These are phyloP conservation scores for Drosophila hamatofila DNA, from an alignment of 2,888 invertebrate species.

Conservation along the genomic window DNA sequence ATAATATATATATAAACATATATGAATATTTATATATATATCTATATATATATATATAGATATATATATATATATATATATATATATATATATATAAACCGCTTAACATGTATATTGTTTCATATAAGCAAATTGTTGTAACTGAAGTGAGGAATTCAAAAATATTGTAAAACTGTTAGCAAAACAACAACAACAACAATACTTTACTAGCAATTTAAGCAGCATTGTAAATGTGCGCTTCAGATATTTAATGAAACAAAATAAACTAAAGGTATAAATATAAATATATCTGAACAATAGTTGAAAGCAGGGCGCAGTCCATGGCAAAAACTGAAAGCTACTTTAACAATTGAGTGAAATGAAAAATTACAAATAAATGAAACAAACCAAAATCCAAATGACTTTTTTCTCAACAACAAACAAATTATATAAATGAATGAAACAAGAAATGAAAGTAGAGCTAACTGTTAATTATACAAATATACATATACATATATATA, in stretches of 20 bases:
- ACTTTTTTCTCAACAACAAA: slow-evolving; percentile 68
- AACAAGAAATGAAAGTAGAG: slow-evolving; percentile 26
- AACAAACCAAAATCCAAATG: slow-evolving; percentile 53
- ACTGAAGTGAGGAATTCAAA: slow-evolving; percentile 12
- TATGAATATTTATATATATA: slow-evolving; percentile 16
- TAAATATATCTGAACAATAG: slow-evolving; percentile 36
- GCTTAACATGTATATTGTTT: slow-evolving; percentile 45
- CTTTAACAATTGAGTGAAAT: slow-evolving; percentile 60
- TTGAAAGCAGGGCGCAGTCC: slow-evolving; percentile 59
- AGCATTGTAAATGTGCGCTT: slow-evolving; percentile 81
- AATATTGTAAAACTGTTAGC: slow-evolving; percentile 15
- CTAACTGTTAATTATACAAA: slow-evolving; percentile 25
- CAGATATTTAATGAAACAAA: slow-evolving; percentile 62
- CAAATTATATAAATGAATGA: not conserved
- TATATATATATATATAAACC: slow-evolving; percentile 25
- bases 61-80: slow-evolving; percentile 10
- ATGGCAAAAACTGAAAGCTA: slow-evolving; percentile 63
- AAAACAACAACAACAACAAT: slow-evolving; percentile 31
- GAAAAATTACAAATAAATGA: slow-evolving; percentile 51
- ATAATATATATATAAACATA: slow-evolving; percentile 14
- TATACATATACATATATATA: slow-evolving; percentile 13
- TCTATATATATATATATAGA: slow-evolving; percentile 13
- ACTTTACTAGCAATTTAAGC: slow-evolving; percentile 69
- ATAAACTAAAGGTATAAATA: slow-evolving; percentile 14
- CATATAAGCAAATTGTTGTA: slow-evolving; percentile 42